Percentiles rank a stretch among this genome's conserved stretches.
Evolutionary conservation across 1,140 invertebrate genomes (phyloP).

Genomic region (Lepidostoma basale): DNA sequence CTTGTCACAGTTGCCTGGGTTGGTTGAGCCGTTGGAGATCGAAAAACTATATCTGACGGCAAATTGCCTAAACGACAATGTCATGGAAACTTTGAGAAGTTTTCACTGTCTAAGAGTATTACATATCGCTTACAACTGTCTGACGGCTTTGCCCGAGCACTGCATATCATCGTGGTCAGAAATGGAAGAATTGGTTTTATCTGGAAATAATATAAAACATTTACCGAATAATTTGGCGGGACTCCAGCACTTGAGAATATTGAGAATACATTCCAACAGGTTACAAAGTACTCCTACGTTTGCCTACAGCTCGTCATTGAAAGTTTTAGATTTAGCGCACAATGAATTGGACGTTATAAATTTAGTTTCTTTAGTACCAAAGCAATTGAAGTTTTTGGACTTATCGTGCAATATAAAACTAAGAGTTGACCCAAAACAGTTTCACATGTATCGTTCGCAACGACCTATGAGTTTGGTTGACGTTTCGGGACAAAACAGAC

Average conservation of each 20-base stretch:
- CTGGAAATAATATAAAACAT: conserved; percentile 78
- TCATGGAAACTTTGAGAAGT: conserved; percentile 71
- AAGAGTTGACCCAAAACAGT: conserved; percentile 80
- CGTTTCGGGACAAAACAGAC: conserved; percentile 77
- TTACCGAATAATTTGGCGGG: conserved; percentile 78
- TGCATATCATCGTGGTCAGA: conserved; percentile 77
- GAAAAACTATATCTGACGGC: conserved; percentile 78
- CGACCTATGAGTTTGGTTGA: conserved; percentile 81
- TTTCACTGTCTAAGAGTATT: conserved; percentile 70
- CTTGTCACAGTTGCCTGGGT: conserved; percentile 67
- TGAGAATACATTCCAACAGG: conserved; percentile 83
- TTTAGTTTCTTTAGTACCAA: conserved; percentile 74
- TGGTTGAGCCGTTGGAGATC: conserved; percentile 65
- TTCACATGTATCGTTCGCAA: conserved; percentile 77
- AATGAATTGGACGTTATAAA: conserved; percentile 82
- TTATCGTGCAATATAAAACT: conserved; percentile 81
- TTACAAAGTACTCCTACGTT: conserved; percentile 77
- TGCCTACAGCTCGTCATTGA: conserved; percentile 72
- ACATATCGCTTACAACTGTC: conserved; percentile 79
- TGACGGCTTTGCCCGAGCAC: conserved; percentile 75
- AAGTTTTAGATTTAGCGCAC: conserved; percentile 83
- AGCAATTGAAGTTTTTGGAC: conserved; percentile 83
- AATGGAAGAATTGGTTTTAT: conserved; percentile 80
- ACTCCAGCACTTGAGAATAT: conserved; percentile 72
- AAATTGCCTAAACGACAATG: conserved; percentile 77